These are phyloP conservation scores for Mantis religiosa DNA, from an alignment of 2,888 invertebrate genomes.

Conservation along the genomic window DNA sequence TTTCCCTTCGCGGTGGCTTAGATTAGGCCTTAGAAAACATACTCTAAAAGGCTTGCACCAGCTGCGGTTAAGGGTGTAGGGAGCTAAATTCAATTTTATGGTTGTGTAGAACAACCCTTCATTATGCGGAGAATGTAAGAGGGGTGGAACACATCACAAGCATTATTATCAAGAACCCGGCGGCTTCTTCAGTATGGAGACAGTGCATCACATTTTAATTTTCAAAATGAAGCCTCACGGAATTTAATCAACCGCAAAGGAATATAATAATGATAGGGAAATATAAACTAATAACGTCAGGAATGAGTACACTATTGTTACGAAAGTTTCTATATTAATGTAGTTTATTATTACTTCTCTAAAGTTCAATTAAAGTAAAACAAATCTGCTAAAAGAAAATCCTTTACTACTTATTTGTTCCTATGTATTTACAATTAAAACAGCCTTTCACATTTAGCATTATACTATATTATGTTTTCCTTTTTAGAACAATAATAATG, in stretches of 20 bases:
- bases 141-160: not conserved
- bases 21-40: not conserved
- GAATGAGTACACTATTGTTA: too few relatives aligned
- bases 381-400: too few relatives aligned
- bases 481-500: too few relatives aligned
- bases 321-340: too few relatives aligned
- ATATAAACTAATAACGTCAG: too few relatives aligned
- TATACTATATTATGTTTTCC: too few relatives aligned
- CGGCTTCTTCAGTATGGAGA: not conserved
- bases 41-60: not conserved
- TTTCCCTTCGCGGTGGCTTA: not conserved
- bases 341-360: too few relatives aligned
- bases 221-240: not conserved
- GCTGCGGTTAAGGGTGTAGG: not conserved
- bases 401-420: too few relatives aligned
- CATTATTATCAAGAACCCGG: not conserved
- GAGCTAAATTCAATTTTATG: constrained; percentile 3
- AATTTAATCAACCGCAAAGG: not conserved
- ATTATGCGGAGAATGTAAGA: not conserved
- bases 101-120: constrained; percentile 6
- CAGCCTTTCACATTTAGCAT: too few relatives aligned
- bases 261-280: too few relatives aligned
- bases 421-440: too few relatives aligned
- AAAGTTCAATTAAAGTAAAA: too few relatives aligned
- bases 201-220: not conserved